Evolutionary conservation across 2,113 vertebrate species (phyloP).

Genomic region (Zeus faber): DNA sequence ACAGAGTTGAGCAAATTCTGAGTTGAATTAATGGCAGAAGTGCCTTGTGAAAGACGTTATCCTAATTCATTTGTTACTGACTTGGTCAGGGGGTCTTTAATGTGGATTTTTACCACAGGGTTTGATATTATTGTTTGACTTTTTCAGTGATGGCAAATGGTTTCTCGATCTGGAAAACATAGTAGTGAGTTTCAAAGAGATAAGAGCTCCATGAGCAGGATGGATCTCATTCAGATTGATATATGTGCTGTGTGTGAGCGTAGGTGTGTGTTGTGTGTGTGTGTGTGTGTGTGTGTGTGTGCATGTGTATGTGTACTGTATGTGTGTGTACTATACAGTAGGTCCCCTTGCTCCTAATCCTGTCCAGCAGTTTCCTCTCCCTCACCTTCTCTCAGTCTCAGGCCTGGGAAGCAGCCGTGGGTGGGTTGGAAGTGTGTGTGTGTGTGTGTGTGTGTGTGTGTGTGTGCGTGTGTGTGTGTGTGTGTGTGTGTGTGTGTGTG

Average conservation of each 20-base stretch:
- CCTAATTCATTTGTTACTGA: too few relatives aligned
- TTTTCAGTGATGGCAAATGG: too few relatives aligned
- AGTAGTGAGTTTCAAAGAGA: too few relatives aligned
- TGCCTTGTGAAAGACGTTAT: too few relatives aligned
- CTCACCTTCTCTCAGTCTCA: constrained; percentile 42
- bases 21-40: too few relatives aligned
- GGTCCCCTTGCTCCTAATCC: constrained; percentile 57
- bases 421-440: constrained; percentile 54
- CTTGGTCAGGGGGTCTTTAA: too few relatives aligned
- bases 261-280: background rate
- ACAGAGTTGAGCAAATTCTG: constrained; percentile 9
- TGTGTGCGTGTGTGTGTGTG: background rate
- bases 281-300: constrained; percentile 2
- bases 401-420: constrained; percentile 72
- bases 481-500: constrained; percentile 6
- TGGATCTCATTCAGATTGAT: background rate
- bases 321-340: background rate
- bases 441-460: constrained; percentile 7
- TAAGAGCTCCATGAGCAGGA: too few relatives aligned
- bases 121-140: too few relatives aligned
- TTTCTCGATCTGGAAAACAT: too few relatives aligned
- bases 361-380: constrained; percentile 57
- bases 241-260: background rate
- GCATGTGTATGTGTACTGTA: background rate
- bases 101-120: too few relatives aligned